Conservation (phyloP, 2,113 vertebrate genomes). For the Grantiella picta region DNA sequence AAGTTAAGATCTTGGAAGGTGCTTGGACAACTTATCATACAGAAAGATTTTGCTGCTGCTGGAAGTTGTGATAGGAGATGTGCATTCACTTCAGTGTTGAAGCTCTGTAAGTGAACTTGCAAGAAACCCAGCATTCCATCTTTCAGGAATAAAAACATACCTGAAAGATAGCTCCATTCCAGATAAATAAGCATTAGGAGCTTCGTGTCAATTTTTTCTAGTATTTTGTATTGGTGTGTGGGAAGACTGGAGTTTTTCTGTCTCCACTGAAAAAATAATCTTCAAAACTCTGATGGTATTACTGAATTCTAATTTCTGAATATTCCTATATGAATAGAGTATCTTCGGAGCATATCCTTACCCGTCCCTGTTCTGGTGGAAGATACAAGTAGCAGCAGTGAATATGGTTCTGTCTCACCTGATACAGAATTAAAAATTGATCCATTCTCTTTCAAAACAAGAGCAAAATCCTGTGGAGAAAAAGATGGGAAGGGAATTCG, state of each 20-base stretch:
- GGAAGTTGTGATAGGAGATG: not conserved
- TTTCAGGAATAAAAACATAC: not conserved
- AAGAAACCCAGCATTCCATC: not conserved
- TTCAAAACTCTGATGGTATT: not conserved
- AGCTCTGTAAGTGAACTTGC: not conserved
- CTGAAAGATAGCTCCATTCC: not conserved
- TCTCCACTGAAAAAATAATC: not conserved
- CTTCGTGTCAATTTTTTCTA: not conserved
- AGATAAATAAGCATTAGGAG: not conserved
- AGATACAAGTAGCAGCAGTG: conserved; percentile 96
- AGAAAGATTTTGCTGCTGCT: not conserved
- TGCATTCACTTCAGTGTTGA: rapidly evolving
- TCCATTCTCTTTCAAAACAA: conserved; percentile 92
- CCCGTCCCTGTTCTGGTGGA: conserved; percentile 96
- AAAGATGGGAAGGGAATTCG: conserved; percentile 86
- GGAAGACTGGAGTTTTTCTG: not conserved
- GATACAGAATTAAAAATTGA: conserved; percentile 93
- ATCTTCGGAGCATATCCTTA: conserved; percentile 93
- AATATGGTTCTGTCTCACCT: conserved; percentile 95
- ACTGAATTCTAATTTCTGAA: not conserved
- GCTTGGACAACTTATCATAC: not conserved
- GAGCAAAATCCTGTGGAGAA: conserved; percentile 92
- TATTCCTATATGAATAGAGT: conserved; percentile 74
- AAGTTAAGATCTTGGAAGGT: not conserved
- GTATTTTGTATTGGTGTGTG: not conserved